Conservation (phyloP, 2,113 vertebrate genomes). For the Fulica atra region DNA sequence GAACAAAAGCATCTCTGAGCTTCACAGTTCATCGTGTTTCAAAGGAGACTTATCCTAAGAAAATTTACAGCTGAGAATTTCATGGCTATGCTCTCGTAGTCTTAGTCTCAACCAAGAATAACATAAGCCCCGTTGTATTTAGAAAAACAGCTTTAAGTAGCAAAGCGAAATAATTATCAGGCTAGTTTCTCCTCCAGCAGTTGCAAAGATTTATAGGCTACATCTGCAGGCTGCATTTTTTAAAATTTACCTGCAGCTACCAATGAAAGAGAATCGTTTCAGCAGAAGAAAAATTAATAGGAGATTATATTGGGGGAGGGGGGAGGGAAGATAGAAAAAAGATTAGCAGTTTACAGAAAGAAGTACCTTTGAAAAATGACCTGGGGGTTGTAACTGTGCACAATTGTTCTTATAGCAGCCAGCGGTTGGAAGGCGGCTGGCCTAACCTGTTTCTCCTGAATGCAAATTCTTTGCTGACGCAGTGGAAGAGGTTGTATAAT, state of each 20-base stretch:
- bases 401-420: slow-evolving; percentile 19
- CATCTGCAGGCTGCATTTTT: neutral
- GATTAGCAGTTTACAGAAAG: neutral
- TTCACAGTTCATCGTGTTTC: neutral
- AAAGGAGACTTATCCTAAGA: neutral
- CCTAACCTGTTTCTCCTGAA: slow-evolving; percentile 57
- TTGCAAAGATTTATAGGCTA: slow-evolving; percentile 5
- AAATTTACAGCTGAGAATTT: neutral
- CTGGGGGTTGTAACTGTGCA: neutral
- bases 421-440: neutral
- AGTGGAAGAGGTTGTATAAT: neutral
- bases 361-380: slow-evolving; percentile 19
- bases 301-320: neutral
- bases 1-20: neutral
- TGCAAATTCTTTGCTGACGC: slow-evolving; percentile 14
- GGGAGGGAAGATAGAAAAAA: neutral
- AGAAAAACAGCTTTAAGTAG: neutral
- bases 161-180: neutral
- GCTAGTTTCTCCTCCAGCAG: neutral
- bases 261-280: neutral
- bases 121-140: neutral
- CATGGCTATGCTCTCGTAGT: neutral
- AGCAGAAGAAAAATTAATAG: neutral
- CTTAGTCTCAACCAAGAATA: slow-evolving; percentile 1
- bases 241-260: neutral